These are phyloP conservation scores for Lithophane ornitopus DNA, from an alignment of 2,888 invertebrate genomes.

Conservation along the genomic window DNA sequence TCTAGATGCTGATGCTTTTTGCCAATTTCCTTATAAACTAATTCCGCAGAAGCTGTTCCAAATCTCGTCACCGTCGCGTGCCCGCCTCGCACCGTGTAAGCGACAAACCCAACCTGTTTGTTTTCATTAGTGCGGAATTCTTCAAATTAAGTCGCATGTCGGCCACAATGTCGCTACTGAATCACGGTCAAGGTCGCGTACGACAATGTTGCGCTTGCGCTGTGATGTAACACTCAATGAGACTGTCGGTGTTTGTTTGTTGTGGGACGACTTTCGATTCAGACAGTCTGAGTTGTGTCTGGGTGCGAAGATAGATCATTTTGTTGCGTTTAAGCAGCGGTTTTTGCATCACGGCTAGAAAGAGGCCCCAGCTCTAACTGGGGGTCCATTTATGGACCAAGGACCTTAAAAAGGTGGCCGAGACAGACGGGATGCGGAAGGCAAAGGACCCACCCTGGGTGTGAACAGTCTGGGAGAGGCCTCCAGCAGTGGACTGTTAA, in stretches of 20 bases:
- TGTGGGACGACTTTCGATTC: conserved; percentile 29
- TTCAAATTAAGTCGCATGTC: conserved; percentile 69
- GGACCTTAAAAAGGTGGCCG: no score
- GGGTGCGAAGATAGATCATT: background rate
- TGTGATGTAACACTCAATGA: conserved; percentile 55
- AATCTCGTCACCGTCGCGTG: conserved; percentile 34
- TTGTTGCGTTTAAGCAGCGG: background rate
- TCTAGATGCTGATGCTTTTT: no score
- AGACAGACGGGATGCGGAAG: no score
- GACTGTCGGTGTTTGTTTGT: conserved; percentile 33
- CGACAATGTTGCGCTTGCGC: conserved; percentile 60
- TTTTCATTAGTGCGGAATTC: conserved; percentile 70
- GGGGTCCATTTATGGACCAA: no score
- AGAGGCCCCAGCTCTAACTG: no score
- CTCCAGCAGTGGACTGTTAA: no score
- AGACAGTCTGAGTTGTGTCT: conserved; percentile 29
- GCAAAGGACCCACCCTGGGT: no score
- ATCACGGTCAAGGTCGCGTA: conserved; percentile 63
- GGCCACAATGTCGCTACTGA: conserved; percentile 59
- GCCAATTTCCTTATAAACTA: background rate
- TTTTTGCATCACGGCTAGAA: background rate
- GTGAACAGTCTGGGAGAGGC: no score
- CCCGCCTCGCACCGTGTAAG: conserved; percentile 48
- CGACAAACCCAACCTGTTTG: conserved; percentile 59
- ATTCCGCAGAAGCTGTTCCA: background rate